Evolutionary conservation across 1,140 invertebrate genomes (phyloP).

Genomic region (Drosophila parabipectinata): DNA sequence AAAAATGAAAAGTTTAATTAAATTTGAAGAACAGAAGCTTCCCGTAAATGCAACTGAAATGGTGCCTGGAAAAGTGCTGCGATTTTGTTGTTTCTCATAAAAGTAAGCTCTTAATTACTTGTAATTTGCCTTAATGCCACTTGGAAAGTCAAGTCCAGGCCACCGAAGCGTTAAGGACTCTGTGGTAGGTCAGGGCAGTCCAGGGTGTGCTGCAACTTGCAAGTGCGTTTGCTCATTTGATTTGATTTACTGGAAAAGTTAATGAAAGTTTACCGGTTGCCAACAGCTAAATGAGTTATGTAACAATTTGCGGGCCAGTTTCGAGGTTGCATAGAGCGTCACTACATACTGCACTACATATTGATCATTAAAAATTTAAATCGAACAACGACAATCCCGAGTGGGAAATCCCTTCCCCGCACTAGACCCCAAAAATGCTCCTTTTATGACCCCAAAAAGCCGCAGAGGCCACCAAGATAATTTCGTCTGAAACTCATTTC

Average conservation of each 20-base stretch:
- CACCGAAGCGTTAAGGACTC: constrained; percentile 15
- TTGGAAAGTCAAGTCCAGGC: constrained; percentile 56
- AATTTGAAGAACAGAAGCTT: not conserved
- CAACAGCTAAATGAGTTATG: constrained; percentile 73
- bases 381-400: constrained; percentile 44
- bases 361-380: constrained; percentile 70
- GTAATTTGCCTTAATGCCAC: constrained; percentile 80
- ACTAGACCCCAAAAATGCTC: not conserved
- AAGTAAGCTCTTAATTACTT: constrained; percentile 75
- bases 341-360: constrained; percentile 23
- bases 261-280: constrained; percentile 69
- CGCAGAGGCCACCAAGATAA: constrained; percentile 51
- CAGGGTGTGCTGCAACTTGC: constrained; percentile 3
- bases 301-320: constrained; percentile 55
- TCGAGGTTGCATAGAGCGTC: not conserved
- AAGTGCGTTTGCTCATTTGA: constrained; percentile 60
- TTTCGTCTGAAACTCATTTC: constrained; percentile 80
- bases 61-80: constrained; percentile 1
- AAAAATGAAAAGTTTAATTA: not conserved
- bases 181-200: constrained; percentile 1
- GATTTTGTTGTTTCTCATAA: constrained; percentile 51
- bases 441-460: constrained; percentile 12
- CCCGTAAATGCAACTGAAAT: not conserved
- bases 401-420: constrained; percentile 12
- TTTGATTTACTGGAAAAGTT: constrained; percentile 76